These are phyloP conservation scores for Euplagia quadripunctaria DNA, from an alignment of 2,888 invertebrate species.

Conservation along the genomic window DNA sequence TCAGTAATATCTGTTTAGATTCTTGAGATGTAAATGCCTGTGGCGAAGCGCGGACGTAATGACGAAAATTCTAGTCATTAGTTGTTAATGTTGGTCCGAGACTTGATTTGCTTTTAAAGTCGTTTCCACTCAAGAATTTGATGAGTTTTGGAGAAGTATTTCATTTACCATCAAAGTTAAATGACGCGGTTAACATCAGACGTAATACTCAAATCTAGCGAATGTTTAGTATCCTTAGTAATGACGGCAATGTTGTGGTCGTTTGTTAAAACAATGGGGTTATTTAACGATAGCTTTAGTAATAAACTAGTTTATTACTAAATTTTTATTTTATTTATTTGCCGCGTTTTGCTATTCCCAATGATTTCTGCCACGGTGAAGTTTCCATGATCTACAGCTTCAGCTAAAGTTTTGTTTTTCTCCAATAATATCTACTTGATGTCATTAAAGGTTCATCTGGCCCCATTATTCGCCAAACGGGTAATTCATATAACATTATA, in stretches of 20 bases:
- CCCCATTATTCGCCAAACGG: neutral
- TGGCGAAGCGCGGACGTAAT: neutral
- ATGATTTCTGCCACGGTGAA: neutral
- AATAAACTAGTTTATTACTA: neutral
- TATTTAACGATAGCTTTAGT: neutral
- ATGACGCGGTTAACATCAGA: neutral
- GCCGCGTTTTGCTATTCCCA: too few species aligned
- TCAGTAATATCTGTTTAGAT: constrained; percentile 12
- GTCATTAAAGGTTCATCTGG: neutral
- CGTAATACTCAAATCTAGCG: neutral
- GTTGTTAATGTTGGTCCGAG: constrained; percentile 13
- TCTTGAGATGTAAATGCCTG: constrained; percentile 37
- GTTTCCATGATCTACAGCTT: too few species aligned
- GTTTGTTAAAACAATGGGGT: neutral
- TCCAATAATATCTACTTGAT: neutral
- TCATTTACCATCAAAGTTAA: neutral
- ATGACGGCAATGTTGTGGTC: neutral
- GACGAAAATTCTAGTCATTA: constrained; percentile 1
- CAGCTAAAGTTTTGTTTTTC: neutral
- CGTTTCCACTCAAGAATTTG: neutral
- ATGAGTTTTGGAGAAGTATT: constrained; percentile 8
- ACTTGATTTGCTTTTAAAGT: constrained; percentile 15
- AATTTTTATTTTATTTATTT: too few species aligned
- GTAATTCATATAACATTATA: neutral
- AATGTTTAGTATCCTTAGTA: neutral